Base-by-base conservation (phyloP, 2,888 invertebrate species). In the Dione juno region DNA sequence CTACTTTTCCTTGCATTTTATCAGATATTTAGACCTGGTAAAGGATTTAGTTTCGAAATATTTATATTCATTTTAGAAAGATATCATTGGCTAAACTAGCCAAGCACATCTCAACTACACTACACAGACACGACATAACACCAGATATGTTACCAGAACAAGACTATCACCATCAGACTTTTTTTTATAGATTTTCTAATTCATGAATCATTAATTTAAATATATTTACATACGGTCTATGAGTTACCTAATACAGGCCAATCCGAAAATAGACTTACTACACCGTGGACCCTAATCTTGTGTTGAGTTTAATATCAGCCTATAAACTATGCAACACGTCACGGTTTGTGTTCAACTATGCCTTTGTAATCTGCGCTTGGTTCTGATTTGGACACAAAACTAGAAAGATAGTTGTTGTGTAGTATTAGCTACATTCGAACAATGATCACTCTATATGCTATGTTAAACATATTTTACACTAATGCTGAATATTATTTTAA, bases 191-290 rank as follows among this genome's bases (percentile, higher is more conserved):
- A 14, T 50, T 11, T 50, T 19, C 19, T 6, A 11, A 43, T 41
- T n/a, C n/a, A 14, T 45, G 43, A 45, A 14, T 14, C 6, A 45
- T 37, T 64, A 37, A 64, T 64, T 64, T 40, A 50, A 37, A 40
- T 64, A 64, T 16, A 16, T 37, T 3, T 28, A 63, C 50, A 37
- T 37, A 19, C 61, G 28, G 37, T 54, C 59, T 28, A 59, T 28
- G 19, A 61, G n/a, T 61, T 41, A 45, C 21, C 28, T 66, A 70
- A 59, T 45, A 66, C 58, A 58, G 52, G 50, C 64, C 21, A 64
- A 43, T 35, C 52, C 21, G 40, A 71, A 67, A 67, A 67, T 71
- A 64, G 16, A 35, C 71, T 71, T 67, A 67, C 67, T 63, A 58
- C 54, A 71, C 54, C n/a, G 35, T 66, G 58, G 50, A 45, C n/a